Percentiles rank a stretch among this genome's conserved stretches.
Conservation (phyloP, 1,140 invertebrate species). For the Fragariocoptes setiger region DNA sequence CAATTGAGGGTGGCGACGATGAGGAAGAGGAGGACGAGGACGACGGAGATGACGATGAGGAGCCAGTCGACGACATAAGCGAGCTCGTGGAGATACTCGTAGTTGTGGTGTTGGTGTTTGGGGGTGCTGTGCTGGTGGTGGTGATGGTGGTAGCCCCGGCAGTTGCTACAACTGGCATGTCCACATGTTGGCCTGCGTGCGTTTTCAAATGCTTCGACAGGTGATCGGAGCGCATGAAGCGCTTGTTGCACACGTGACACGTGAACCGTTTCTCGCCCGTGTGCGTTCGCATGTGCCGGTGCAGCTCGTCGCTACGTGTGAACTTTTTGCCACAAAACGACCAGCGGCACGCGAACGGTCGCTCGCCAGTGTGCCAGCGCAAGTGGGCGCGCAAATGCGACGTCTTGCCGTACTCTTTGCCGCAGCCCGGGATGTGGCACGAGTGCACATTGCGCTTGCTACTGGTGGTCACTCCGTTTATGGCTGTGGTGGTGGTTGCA, state of each 20-base stretch:
- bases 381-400: slow-evolving; percentile 36
- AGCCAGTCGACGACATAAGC: too few relatives aligned
- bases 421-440: slow-evolving; percentile 93
- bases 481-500: too few relatives aligned
- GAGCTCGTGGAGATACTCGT: too few relatives aligned
- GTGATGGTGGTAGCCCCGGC: too few relatives aligned
- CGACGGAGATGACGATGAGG: too few relatives aligned
- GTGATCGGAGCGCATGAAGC: slow-evolving; percentile 76
- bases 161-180: too few relatives aligned
- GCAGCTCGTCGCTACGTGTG: slow-evolving; percentile 78
- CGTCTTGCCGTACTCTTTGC: slow-evolving; percentile 65
- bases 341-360: slow-evolving; percentile 31
- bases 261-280: slow-evolving; percentile 82
- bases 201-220: slow-evolving; percentile 84
- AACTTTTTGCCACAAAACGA: slow-evolving; percentile 39
- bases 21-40: too few relatives aligned
- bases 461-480: slow-evolving; percentile 64
- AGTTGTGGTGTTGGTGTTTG: too few relatives aligned
- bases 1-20: too few relatives aligned
- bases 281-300: slow-evolving; percentile 77
- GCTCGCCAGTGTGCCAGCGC: slow-evolving; percentile 28
- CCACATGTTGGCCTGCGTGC: too few relatives aligned
- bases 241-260: slow-evolving; percentile 72
- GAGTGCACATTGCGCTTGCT: slow-evolving; percentile 54
- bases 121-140: too few relatives aligned